Percentiles rank a stretch among this genome's conserved stretches.
Evolutionary conservation across 2,113 vertebrate species (phyloP).

Genomic region (Cercopithecus mona): DNA sequence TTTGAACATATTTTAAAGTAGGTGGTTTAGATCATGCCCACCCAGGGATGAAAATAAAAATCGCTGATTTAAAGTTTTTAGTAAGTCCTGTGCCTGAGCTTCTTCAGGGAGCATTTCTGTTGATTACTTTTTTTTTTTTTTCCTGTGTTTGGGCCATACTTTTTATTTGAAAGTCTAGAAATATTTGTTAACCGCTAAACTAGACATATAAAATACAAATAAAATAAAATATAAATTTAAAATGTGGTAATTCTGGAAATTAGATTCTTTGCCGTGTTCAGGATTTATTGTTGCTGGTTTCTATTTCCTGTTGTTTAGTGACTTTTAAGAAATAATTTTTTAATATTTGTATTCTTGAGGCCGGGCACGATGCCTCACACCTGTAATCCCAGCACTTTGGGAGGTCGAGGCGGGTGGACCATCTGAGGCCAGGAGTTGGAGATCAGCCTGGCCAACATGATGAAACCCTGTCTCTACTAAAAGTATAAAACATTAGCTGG

Average conservation of each 20-base stretch:
- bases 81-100: background rate
- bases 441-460: too few species aligned
- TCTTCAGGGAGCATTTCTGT: background rate
- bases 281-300: background rate
- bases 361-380: accelerated
- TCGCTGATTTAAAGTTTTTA: background rate
- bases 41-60: background rate
- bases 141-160: background rate
- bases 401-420: too few species aligned
- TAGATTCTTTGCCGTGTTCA: background rate
- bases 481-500: too few species aligned
- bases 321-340: background rate
- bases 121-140: background rate
- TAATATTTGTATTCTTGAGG: background rate
- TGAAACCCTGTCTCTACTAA: too few species aligned
- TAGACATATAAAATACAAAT: slow-evolving; percentile 16
- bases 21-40: background rate
- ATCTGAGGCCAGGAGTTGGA: too few species aligned
- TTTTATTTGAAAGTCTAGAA: background rate
- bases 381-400: too few species aligned
- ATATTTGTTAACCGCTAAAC: background rate
- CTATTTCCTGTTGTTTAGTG: slow-evolving; percentile 17
- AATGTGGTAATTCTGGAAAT: background rate
- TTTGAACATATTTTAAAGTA: background rate
- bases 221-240: background rate